Conservation (phyloP, 2,888 invertebrate genomes). For the Gortyna flavago region DNA sequence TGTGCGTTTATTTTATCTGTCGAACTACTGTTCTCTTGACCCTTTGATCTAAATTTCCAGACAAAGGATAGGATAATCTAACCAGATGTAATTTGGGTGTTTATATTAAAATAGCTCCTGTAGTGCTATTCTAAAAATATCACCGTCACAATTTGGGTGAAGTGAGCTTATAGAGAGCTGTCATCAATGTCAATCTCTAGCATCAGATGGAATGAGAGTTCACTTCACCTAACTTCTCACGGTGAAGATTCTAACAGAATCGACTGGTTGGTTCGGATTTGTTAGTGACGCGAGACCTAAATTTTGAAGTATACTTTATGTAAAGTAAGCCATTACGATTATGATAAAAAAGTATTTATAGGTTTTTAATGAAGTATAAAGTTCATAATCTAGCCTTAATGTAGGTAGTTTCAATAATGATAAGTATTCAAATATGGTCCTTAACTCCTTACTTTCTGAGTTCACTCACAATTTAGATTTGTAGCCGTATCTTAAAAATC, state of each 20-base stretch:
- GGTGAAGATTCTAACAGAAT: too few relatives aligned
- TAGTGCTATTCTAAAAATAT: too few relatives aligned
- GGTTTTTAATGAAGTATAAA: not conserved
- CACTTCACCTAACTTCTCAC: too few relatives aligned
- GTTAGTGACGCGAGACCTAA: slow-evolving; percentile 44
- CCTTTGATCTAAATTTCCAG: slow-evolving; percentile 29
- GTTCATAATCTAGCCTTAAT: not conserved
- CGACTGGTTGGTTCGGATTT: too few relatives aligned
- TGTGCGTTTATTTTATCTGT: not conserved
- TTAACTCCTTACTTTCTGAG: not conserved
- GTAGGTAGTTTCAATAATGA: not conserved
- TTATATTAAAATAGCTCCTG: slow-evolving; percentile 34
- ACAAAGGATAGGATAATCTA: slow-evolving; percentile 39
- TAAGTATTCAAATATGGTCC: not conserved
- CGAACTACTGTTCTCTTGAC: slow-evolving; percentile 11
- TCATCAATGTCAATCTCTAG: too few relatives aligned
- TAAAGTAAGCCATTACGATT: slow-evolving; percentile 21
- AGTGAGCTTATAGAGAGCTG: too few relatives aligned
- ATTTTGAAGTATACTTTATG: slow-evolving; percentile 25
- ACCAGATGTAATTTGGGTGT: slow-evolving; percentile 27
- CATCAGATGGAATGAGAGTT: too few relatives aligned
- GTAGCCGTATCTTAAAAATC: not conserved
- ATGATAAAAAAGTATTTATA: slow-evolving; percentile 5
- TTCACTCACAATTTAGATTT: not conserved
- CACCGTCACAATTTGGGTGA: too few relatives aligned